Evolutionary conservation across 2,888 invertebrate genomes (phyloP), one percentile per base, ranked within the genome.

Genomic region (Acanthoscelides obtectus): DNA sequence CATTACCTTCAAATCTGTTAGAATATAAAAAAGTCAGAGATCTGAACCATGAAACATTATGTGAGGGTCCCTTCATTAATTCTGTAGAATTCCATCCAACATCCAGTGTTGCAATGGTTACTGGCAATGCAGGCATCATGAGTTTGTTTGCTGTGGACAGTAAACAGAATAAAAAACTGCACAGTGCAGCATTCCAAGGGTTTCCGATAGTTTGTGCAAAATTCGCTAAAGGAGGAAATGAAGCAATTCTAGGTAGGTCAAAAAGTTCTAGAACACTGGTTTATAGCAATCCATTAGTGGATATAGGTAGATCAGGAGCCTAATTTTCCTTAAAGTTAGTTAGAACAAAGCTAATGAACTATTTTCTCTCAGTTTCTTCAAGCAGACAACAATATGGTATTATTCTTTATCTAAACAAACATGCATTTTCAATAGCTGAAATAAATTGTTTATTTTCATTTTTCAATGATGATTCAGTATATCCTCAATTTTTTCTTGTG

Each of bases 51-150:
- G 86, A 89, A 73, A 91, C 93, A 0, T 89, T 89, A 73, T 88
- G 86, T 69, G 94, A 95, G 85, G 94, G 93, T 0, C 87, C 90
- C 0, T 81, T 87, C 66, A 88, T 97, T 69, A 89, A 89, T 72
- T 89, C 90, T 76, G 86, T 96, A 0, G 92, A 95, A 82, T 98
- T 98, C 84, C 97, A 98, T 86, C 94, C 95, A 0, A 90, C 90
- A 72, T 92, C 95, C 22, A 94, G 93, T 81, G 95, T 95, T 1
- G 92, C 93, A 5, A 84, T 98, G 71, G 93, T 96, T 1, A 93
- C 93, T 69, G 96, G 96, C 0, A 85, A 88, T 67, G 88, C 90
- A 69, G 93, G 94, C 22, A 85, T 91, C 71, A 90, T 94, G 0
- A 90, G 93, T 1, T 86, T 98, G 21, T 94, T 94, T 84, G 80